Conservation (phyloP, 2,888 invertebrate species). For the Lithodes maja region DNA sequence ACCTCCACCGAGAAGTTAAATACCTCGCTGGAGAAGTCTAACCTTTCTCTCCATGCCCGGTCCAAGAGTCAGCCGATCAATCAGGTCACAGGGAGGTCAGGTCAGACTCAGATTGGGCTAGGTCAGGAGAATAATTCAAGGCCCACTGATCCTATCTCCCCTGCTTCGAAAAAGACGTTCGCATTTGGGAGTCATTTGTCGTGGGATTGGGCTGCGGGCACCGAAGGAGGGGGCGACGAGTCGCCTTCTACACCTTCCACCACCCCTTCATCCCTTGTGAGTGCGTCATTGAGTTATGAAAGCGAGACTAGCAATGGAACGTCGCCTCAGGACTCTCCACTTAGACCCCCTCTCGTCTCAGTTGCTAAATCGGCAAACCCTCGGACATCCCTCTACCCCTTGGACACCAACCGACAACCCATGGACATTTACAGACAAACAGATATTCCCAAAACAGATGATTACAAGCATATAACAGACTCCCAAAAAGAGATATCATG, state of each 20-base stretch:
- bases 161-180: conserved; percentile 5
- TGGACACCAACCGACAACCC: neutral
- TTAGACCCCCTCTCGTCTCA: conserved; percentile 18
- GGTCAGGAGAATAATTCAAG: neutral
- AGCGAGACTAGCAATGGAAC: conserved; percentile 65
- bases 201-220: conserved; percentile 69
- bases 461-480: neutral
- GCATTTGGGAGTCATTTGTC: conserved; percentile 38
- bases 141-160: conserved; percentile 29
- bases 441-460: neutral
- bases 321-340: conserved; percentile 68
- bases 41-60: conserved; percentile 32
- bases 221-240: conserved; percentile 33
- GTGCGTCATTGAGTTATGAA: conserved; percentile 68
- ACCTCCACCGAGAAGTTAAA: conserved; percentile 34
- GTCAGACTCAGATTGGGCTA: conserved; percentile 17
- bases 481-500: neutral
- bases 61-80: conserved; percentile 39
- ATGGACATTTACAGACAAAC: neutral
- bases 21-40: conserved; percentile 17
- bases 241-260: conserved; percentile 62
- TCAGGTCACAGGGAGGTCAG: conserved; percentile 18
- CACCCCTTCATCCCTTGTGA: conserved; percentile 63
- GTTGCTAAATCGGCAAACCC: neutral
- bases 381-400: neutral